Evolutionary conservation across 2,888 invertebrate genomes (phyloP), one percentile per base, ranked within the genome.

Genomic region (Belgica antarctica): DNA sequence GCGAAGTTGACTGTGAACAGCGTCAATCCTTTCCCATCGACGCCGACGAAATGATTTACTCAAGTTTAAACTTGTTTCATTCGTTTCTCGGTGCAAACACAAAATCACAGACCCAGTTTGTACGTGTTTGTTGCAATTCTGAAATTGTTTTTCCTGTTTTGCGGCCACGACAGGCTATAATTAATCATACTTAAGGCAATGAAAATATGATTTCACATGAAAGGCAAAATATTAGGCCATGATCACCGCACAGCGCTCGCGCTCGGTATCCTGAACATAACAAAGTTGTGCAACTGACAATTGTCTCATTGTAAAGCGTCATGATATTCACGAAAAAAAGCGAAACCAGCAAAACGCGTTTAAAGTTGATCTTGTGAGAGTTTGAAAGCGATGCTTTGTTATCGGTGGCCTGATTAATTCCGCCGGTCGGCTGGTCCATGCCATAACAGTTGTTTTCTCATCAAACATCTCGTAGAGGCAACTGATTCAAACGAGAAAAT

Each of bases 81-180:
- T 10, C 2, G 2, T 25, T 8, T 62, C 62, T 62, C 15, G 27
- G 27, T 62, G n/a, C n/a, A n/a, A 10, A 52, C 62, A 15, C 25
- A 25, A 59, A 59, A 22, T 17, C 5, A 59, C 46, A 15, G 17
- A 52, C 19, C 8, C 52, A 34, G 10, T 10, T 10, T 34, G 10
- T 34, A 8, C 34, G 34, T 10, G 7, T 17, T 17, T 34, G 24
- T 25, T 66, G 47, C 47, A 47, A 47, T 65, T 46, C 36, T 65
- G 65, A 46, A 66, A 66, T 66, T 66, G 52, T 46, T 66, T 41
- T 66, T 66, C 47, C 47, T 66, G 17, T 31, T 66, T 27, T 15
- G 24, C 34, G 24, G 8, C 25, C 10, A 2, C 24, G 12, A 47
- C 27, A 31, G 28, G 52, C 66, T 27, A 28, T 52, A 66, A 66